Percentiles rank a stretch among this genome's conserved stretches.
phyloP scores from a whole-genome alignment of 2,888 invertebrate genomes.

The Teleiodes luculella region DNA sequence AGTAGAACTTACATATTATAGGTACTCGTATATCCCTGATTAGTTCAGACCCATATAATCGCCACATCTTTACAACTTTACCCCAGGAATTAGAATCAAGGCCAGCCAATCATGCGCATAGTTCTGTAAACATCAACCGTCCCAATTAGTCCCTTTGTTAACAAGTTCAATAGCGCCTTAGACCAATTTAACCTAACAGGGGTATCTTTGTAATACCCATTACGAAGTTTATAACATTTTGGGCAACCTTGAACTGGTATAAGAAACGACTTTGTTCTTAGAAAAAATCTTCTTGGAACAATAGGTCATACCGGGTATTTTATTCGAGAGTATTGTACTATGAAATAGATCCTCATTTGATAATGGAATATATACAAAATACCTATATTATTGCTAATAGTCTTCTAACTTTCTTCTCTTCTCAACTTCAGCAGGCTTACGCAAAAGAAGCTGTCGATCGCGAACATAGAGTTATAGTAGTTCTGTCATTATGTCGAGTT shows the following conservation, averaged over 20 bases:
- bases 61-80: background rate
- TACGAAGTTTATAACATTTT: constrained; percentile 13
- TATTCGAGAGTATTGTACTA: background rate
- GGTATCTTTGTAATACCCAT: constrained; percentile 10
- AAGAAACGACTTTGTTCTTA: background rate
- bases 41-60: background rate
- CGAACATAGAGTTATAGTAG: no score
- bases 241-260: background rate
- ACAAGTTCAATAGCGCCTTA: constrained; percentile 14
- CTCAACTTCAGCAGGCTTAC: no score
- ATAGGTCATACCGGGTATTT: background rate
- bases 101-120: constrained; percentile 13
- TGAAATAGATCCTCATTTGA: no score
- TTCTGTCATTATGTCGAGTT: no score
- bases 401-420: no score
- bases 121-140: constrained; percentile 13
- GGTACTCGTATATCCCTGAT: no score
- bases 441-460: no score
- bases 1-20: background rate
- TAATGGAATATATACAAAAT: no score
- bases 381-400: no score
- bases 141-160: constrained; percentile 15
- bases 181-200: constrained; percentile 1
- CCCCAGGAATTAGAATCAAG: background rate
- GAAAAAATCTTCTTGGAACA: background rate